phyloP scores from a whole-genome alignment of 2,888 invertebrate species.

The Ornithoptera alexandrae region DNA sequence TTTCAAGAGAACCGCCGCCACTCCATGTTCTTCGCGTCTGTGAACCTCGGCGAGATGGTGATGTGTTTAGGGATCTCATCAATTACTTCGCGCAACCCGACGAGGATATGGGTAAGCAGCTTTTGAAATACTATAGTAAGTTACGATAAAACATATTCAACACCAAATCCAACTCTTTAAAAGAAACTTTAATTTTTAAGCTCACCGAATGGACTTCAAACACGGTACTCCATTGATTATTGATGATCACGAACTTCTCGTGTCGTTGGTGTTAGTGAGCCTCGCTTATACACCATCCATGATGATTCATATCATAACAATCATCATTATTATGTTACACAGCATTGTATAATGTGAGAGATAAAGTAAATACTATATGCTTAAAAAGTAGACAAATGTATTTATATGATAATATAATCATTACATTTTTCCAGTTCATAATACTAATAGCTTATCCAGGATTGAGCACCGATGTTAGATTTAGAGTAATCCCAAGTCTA shows the following conservation, averaged over 20 bases:
- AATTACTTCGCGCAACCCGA: constrained; percentile 99
- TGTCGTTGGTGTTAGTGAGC: background rate
- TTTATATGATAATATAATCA: too few species aligned
- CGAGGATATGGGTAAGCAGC: constrained; percentile 93
- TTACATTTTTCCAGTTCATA: too few species aligned
- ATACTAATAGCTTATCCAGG: too few species aligned
- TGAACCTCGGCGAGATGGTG: constrained; percentile 98
- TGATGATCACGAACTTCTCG: background rate
- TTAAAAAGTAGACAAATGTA: too few species aligned
- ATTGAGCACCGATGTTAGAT: too few species aligned
- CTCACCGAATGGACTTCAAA: constrained; percentile 15
- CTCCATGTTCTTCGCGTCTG: constrained; percentile 92
- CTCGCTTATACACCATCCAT: background rate
- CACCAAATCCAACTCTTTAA: constrained; percentile 12
- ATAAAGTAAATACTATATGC: background rate
- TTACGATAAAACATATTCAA: background rate
- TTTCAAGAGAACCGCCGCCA: constrained; percentile 92
- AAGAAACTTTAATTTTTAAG: constrained; percentile 21
- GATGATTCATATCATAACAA: too few species aligned
- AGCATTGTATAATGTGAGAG: background rate
- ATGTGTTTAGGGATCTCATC: constrained; percentile 99
- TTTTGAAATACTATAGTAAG: background rate
- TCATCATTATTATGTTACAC: too few species aligned
- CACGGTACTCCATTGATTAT: background rate
- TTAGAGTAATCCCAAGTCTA: too few species aligned